Conservation (phyloP, 2,113 vertebrate species). For the Pollachius pollachius region DNA sequence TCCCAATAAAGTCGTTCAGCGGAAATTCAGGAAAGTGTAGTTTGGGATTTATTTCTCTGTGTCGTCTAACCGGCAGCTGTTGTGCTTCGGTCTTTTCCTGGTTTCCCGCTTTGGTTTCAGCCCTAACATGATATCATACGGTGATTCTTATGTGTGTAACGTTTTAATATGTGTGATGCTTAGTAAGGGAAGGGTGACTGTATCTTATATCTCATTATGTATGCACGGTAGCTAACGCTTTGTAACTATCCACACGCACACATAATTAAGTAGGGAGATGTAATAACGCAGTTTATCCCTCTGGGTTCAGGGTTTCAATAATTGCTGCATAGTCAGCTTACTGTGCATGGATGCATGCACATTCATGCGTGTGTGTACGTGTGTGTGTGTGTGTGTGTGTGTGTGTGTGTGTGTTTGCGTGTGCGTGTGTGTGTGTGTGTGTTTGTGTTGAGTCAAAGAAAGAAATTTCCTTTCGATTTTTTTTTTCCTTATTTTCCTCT, state of each 20-base stretch:
- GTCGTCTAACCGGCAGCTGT: constrained; percentile 8
- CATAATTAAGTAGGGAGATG: constrained; percentile 68
- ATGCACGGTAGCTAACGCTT: constrained; percentile 56
- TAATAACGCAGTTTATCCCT: constrained; percentile 68
- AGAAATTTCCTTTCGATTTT: constrained; percentile 51
- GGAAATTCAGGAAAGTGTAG: too few species aligned
- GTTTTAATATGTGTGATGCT: constrained; percentile 10
- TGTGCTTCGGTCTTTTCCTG: constrained; percentile 1
- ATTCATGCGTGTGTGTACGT: constrained; percentile 13
- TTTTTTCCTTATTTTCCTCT: constrained; percentile 36
- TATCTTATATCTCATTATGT: constrained; percentile 52
- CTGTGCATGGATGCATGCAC: constrained; percentile 27
- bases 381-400: neutral
- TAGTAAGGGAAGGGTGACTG: constrained; percentile 43
- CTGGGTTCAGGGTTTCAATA: constrained; percentile 64
- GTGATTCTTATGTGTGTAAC: neutral
- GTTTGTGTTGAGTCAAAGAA: constrained; percentile 12
- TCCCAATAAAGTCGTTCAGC: too few species aligned
- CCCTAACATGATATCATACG: neutral
- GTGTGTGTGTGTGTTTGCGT: neutral
- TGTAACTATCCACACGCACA: constrained; percentile 61
- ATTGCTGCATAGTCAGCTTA: constrained; percentile 68
- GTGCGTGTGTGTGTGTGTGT: constrained; percentile 4
- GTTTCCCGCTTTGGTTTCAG: constrained; percentile 11
- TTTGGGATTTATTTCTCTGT: neutral